These are phyloP conservation scores for Alcis repandata DNA, from an alignment of 2,888 invertebrate species.

Conservation along the genomic window DNA sequence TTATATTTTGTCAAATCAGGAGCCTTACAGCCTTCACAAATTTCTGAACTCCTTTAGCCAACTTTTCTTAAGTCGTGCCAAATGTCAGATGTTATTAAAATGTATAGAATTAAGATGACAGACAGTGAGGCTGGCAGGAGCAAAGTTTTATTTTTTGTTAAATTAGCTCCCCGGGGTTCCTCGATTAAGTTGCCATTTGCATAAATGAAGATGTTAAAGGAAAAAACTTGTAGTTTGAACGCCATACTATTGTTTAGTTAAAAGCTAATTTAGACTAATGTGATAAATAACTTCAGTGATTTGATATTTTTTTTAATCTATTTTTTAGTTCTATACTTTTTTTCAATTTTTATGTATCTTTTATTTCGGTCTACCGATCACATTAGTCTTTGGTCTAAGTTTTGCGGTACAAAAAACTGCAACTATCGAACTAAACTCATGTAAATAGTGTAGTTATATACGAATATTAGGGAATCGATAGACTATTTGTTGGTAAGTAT, in stretches of 20 bases:
- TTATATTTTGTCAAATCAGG: conserved; percentile 11
- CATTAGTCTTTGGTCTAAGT: not conserved
- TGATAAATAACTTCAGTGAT: too few relatives aligned
- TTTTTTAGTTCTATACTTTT: not conserved
- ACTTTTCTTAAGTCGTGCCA: conserved; percentile 42
- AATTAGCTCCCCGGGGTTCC: conserved; percentile 4
- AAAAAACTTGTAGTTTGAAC: not conserved
- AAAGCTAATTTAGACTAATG: too few relatives aligned
- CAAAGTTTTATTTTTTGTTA: not conserved
- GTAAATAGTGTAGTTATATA: not conserved
- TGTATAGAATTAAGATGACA: conserved; percentile 14
- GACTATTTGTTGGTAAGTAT: not conserved
- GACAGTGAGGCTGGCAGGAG: conserved; percentile 4
- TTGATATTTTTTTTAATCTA: not conserved
- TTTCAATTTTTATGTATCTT: not conserved
- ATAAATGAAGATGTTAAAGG: not conserved
- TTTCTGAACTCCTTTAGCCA: conserved; percentile 47
- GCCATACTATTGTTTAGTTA: not conserved
- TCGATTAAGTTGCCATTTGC: not conserved
- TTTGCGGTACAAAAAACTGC: not conserved
- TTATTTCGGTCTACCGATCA: too few relatives aligned
- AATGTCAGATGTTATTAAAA: conserved; percentile 25
- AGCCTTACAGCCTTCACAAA: not conserved
- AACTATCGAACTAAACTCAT: conserved; percentile 1
- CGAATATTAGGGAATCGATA: not conserved